Percentiles rank a stretch among this genome's conserved stretches.
Evolutionary conservation across 2,888 invertebrate species (phyloP).

Genomic region (Ferrisia virgata): DNA sequence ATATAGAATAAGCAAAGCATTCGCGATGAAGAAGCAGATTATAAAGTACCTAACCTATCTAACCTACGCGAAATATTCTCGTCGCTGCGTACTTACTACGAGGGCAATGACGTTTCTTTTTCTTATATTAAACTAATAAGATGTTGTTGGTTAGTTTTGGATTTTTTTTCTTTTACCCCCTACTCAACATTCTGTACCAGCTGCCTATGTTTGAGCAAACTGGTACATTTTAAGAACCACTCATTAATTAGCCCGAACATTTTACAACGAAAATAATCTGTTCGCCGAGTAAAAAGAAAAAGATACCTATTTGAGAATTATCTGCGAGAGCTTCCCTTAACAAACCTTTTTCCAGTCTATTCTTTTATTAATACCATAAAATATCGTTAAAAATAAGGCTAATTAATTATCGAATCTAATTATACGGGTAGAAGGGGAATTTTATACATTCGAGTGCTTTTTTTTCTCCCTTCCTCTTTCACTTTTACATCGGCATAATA

Average conservation of each 20-base stretch:
- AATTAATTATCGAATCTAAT: conserved; percentile 30
- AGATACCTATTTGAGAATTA: conserved; percentile 24
- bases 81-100: too few species aligned
- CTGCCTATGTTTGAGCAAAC: background rate
- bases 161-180: background rate
- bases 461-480: background rate
- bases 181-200: background rate
- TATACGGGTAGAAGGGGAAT: background rate
- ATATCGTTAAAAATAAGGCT: conserved; percentile 30
- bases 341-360: conserved; percentile 23
- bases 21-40: too few species aligned
- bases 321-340: background rate
- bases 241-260: conserved; percentile 12
- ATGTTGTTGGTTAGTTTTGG: background rate
- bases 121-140: background rate
- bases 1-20: conserved; percentile 10
- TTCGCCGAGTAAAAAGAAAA: background rate
- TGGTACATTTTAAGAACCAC: conserved; percentile 17
- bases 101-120: background rate
- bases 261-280: conserved; percentile 28
- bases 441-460: background rate
- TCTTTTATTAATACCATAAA: conserved; percentile 20
- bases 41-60: too few species aligned
- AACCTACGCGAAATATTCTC: too few species aligned
- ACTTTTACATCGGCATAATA: background rate